These are phyloP conservation scores for Tuta absoluta DNA, from an alignment of 2,888 invertebrate genomes.

Conservation along the genomic window DNA sequence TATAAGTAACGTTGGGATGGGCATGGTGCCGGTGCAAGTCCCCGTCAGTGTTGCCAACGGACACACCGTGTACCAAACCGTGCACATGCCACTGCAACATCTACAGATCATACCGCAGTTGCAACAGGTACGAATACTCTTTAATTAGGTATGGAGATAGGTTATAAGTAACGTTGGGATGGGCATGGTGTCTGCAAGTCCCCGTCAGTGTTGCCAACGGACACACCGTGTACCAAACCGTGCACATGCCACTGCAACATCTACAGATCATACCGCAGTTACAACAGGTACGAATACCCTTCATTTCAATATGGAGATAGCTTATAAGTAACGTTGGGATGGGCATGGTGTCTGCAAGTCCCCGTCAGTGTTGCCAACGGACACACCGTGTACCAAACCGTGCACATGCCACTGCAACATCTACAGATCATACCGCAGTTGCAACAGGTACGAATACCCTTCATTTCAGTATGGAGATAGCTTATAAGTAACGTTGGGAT, in stretches of 20 bases:
- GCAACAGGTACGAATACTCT: slow-evolving; percentile 81
- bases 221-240: slow-evolving; percentile 96
- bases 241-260: slow-evolving; percentile 92
- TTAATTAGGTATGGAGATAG: too few relatives aligned
- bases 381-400: slow-evolving; percentile 96
- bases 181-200: slow-evolving; percentile 93
- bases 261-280: slow-evolving; percentile 92
- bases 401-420: slow-evolving; percentile 92
- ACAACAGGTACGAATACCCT: neutral
- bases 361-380: slow-evolving; percentile 93
- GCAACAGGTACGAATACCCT: neutral
- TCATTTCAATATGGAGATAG: too few relatives aligned
- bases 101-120: slow-evolving; percentile 92
- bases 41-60: slow-evolving; percentile 93
- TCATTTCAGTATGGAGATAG: too few relatives aligned
- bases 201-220: slow-evolving; percentile 93
- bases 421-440: slow-evolving; percentile 92
- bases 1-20: slow-evolving; percentile 59
- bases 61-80: slow-evolving; percentile 96
- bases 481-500: too few relatives aligned
- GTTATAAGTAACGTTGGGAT: slow-evolving; percentile 57
- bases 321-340: too few relatives aligned
- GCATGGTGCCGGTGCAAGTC: slow-evolving; percentile 94
- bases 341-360: slow-evolving; percentile 93
- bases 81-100: slow-evolving; percentile 92